Base-by-base conservation (phyloP, 1,140 invertebrate genomes). In the Telenomus remus region DNA sequence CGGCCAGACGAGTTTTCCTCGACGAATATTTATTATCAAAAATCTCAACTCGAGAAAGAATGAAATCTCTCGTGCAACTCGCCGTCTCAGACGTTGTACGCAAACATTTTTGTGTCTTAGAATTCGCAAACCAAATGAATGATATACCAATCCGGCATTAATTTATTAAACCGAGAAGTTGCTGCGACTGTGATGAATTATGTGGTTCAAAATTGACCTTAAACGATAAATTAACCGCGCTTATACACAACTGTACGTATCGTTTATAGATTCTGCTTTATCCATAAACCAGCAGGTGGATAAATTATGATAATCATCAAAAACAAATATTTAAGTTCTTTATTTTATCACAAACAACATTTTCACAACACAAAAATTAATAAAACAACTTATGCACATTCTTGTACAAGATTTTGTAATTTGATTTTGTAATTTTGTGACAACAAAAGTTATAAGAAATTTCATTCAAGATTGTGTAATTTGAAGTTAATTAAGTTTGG, bases 21-120 rank as follows among this genome's bases (percentile, higher is more conserved):
- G 47, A 64, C 10, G 75, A 69, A 69, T 72, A 77, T 77, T 77
- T 72, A 72, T 72, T 77, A 72, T 77, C 53, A 64, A 77, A 77
- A 77, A 77, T 64, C 63, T 53, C 51, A 75, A 54, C 68, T 15
- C 44, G 27, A 42, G 60, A 68, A 68, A 68, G 68, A 77, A 77
- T 66, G 61, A 76, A 76, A 76, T 70, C 70, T 70, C 55, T 49
- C 14, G n/a, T 12, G n/a, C n/a, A 57, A 57, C 57, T 51, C 64
- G 48, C 64, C 57, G 49, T 39, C 47, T 48, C 15, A 27, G 54
- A 64, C 56, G 59, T 59, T 53, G 1, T 1, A 3, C 42, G 60
- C 49, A 69, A 70, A 56, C 43, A 70, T 61, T 61, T 76, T 70
- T 71, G 59, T 60, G 59, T 60, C 66, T 66, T 55, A 61, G 39